phyloP scores from a whole-genome alignment of 2,888 invertebrate genomes.

The Drosophila engyochracea region DNA sequence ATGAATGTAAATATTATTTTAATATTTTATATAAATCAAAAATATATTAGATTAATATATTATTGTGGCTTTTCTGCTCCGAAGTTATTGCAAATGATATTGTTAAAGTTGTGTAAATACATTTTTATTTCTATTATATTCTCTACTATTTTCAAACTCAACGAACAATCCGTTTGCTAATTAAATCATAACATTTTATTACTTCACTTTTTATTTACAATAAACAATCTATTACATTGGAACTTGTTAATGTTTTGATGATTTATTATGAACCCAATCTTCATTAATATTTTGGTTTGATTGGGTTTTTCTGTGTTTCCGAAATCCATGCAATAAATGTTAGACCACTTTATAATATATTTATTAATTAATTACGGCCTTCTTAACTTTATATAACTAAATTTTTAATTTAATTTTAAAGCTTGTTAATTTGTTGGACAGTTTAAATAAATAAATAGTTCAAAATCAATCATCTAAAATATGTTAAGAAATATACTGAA shows the following conservation, averaged over 20 bases:
- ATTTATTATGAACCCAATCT: not conserved
- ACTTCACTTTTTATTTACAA: not conserved
- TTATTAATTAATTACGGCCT: not conserved
- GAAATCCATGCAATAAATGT: not conserved
- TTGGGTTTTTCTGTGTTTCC: rapidly evolving
- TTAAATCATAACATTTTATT: not conserved
- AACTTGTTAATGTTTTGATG: not conserved
- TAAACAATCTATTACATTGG: not conserved
- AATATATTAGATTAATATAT: not conserved
- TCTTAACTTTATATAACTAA: not conserved
- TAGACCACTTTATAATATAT: not conserved
- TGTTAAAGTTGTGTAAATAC: no score
- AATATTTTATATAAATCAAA: not conserved
- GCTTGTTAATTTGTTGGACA: not conserved
- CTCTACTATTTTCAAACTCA: not conserved
- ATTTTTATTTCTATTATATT: not conserved
- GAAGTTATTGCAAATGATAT: not conserved
- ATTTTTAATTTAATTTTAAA: not conserved
- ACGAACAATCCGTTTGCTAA: not conserved
- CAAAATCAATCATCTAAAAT: not conserved
- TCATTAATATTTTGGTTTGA: not conserved
- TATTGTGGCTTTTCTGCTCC: not conserved
- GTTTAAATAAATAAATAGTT: not conserved
- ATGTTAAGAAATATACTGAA: not conserved
- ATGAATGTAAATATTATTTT: not conserved